Conservation (phyloP, 2,888 invertebrate species). For the Nomada goodeniana region DNA sequence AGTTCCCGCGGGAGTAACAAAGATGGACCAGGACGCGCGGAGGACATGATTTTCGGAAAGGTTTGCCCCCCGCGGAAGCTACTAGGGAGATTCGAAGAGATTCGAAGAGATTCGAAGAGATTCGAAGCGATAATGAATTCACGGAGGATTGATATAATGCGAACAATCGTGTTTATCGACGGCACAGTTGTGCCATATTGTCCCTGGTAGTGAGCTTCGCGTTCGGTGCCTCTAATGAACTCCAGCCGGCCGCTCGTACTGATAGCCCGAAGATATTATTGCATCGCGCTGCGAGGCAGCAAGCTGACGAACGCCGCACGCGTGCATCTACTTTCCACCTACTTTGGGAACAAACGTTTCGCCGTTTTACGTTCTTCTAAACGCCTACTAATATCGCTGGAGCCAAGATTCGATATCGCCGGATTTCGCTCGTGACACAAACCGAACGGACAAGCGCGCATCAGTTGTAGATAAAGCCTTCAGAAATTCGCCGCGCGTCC, state of each 20-base stretch:
- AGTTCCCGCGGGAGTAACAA: slow-evolving; percentile 78
- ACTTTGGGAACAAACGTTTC: neutral
- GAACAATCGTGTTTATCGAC: neutral
- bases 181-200: neutral
- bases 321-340: too few relatives aligned
- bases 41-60: slow-evolving; percentile 67
- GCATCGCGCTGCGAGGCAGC: neutral
- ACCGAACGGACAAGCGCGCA: too few relatives aligned
- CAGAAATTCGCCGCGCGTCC: slow-evolving; percentile 6
- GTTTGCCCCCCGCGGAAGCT: slow-evolving; percentile 5
- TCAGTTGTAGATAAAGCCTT: neutral
- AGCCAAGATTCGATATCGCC: neutral
- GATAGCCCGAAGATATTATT: slow-evolving; percentile 8
- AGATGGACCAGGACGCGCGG: slow-evolving; percentile 72
- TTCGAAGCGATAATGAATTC: neutral
- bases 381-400: neutral
- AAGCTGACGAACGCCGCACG: neutral
- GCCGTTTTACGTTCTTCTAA: neutral
- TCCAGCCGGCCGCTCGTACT: neutral
- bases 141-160: neutral
- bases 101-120: neutral
- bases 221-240: slow-evolving; percentile 19
- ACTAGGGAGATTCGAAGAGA: neutral
- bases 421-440: too few relatives aligned
- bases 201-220: neutral